Evolutionary conservation across 2,797 vertebrate genomes (phyloP), one percentile per base, ranked within the genome.

Genomic region (Phoxinus dragarum): DNA sequence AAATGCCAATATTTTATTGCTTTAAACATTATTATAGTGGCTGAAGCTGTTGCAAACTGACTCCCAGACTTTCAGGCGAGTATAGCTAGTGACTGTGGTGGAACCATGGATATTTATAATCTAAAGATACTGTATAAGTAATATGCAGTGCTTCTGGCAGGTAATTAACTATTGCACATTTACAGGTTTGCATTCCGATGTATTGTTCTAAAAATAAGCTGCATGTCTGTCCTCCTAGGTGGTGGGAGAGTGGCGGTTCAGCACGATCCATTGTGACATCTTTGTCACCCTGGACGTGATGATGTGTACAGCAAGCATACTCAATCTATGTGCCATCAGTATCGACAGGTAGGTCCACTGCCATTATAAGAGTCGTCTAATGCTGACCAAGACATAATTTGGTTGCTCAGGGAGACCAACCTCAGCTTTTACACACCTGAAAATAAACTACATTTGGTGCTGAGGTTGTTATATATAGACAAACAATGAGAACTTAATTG

Each of bases 271-370:
- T 94, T 99, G 98, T 93, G 97, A 99, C 93, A 97, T 99, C 94
- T 99, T 99, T 74, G 97, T 99, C 93, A 99, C 98, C 81, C 95
- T 99, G 86, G 98, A 99, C 36, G 98, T 99, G 88, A 99, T 99
- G 98, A 99, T 99, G 98, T 99, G 98, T 90, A 99, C 98, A n/a
- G 98, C 98, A 69, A 99, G 98, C 93, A 99, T 99, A 94, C 96
- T 99, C 93, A 99, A 99, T 94, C 97, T 99, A 88, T 99, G 98
- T 89, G 98, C 98, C 93, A 99, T 99, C 95, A 99, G 98, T 95
- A 99, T 99, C 5, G 98, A 99, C 96, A 98, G 98, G 98, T 99
- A 92, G 96, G 94, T 95, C 3, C 79, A 49, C 17, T 68, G 61
- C 36, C 38, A 77, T 64, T 64, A 72, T 54, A 52, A 40, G 14